A percentile compares a stretch with the other conserved stretches of the same genome.
phyloP scores from a whole-genome alignment of 2,113 vertebrate species.

The Circaetus cinerascens region DNA sequence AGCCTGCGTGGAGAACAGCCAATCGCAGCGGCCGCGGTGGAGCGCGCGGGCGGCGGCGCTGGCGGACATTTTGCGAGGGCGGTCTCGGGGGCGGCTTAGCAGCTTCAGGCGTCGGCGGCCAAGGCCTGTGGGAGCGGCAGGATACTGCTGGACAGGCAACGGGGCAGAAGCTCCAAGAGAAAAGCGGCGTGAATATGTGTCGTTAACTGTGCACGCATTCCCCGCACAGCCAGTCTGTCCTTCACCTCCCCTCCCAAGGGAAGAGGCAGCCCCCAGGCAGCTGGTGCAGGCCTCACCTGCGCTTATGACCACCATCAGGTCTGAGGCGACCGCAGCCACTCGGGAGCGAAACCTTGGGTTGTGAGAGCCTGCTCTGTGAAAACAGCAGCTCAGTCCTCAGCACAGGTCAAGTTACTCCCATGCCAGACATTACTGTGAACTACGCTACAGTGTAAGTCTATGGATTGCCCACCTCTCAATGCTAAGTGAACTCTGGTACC shows the following conservation, averaged over 20 bases:
- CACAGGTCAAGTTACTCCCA: not conserved
- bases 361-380: no score
- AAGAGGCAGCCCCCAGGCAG: not conserved
- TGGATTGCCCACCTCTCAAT: not conserved
- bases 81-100: rapidly evolving
- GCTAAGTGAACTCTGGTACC: not conserved
- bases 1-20: not conserved
- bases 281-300: rapidly evolving
- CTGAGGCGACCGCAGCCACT: not conserved
- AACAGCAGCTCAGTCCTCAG: not conserved
- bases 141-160: rapidly evolving
- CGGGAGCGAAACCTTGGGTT: rapidly evolving
- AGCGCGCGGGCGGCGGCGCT: rapidly evolving
- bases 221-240: rapidly evolving
- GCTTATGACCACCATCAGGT: rapidly evolving
- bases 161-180: no score
- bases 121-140: rapidly evolving
- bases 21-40: not conserved
- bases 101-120: no score
- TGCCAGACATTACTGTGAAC: not conserved
- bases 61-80: not conserved
- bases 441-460: not conserved
- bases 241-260: not conserved
- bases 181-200: not conserved
- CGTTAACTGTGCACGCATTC: rapidly evolving